Evolutionary conservation across 2,113 vertebrate genomes (phyloP), one percentile per base, ranked within the genome.

Genomic region (Hyaena hyaena): DNA sequence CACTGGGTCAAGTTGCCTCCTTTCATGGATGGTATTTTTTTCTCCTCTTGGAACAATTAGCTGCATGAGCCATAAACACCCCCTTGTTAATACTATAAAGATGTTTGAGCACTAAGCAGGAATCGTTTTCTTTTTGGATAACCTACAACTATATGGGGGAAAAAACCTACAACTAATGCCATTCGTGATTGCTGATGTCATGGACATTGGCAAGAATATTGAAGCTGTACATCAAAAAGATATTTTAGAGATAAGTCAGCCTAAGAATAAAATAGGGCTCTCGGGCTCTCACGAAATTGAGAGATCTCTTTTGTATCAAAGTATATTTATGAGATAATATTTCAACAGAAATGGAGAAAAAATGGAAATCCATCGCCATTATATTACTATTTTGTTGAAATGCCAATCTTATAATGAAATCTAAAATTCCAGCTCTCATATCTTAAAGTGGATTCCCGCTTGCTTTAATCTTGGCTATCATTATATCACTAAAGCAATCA

Each of bases 361-460:
- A 97, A 98, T 96, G 95, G 96, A 98, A 98, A 98, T 97, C 90
- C 33, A 80, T 95, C 83, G 97, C 90, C 73, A 95, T 97, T 96
- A 96, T 92, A 96, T 96, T 91, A 87, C 97, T 96, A 96, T 96
- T 98, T 97, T 96, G 97, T 98, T 97, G 97, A 97, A 94, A 96
- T 84, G 82, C 90, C 92, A 96, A 96, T 97, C 97, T 97, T 90
- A 97, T 97, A 98, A 97, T 98, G 95, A 96, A 98, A 98, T 98
- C 92, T 97, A 92, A 95, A 98, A 97, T 96, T 95, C 95, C 87
- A 87, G 58, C 65, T 94, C 94, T 98, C 91, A 93, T 97, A 98
- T 92, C 68, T 90, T 93, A 97, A 97, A 97, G 94, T 97, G 90
- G 94, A 90, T 92, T 95, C 66, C 63, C 79, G 73, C 93, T 97